Percentiles rank a stretch among this genome's conserved stretches.
Conservation (phyloP, 2,888 invertebrate species). For the Morinoia aosen region DNA sequence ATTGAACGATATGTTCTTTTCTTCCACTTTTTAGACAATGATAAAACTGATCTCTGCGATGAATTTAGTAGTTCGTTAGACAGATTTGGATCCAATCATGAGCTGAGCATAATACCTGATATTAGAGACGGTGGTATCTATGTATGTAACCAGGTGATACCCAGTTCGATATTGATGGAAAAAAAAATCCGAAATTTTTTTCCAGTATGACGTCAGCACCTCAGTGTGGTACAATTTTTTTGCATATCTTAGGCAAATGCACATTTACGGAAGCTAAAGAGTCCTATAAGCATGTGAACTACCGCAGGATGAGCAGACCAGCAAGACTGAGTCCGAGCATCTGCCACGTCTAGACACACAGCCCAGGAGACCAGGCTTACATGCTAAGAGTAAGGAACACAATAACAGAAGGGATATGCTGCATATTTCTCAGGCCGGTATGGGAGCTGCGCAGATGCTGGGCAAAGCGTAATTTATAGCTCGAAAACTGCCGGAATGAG, state of each 20-base stretch:
- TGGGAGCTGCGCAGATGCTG: conserved; percentile 24
- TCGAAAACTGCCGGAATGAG: conserved; percentile 1
- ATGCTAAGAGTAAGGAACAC: neutral
- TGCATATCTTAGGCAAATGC: neutral
- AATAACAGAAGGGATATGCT: neutral
- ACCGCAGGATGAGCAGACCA: neutral
- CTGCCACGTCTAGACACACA: neutral
- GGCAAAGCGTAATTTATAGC: conserved; percentile 42
- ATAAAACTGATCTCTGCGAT: too few species aligned
- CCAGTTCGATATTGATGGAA: neutral
- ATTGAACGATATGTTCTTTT: too few species aligned
- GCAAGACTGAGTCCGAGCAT: neutral
- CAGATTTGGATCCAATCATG: too few species aligned
- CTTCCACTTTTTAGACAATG: too few species aligned
- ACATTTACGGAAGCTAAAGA: neutral
- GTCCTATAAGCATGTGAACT: neutral
- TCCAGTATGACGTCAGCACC: neutral
- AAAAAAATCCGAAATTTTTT: neutral
- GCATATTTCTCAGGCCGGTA: conserved; percentile 15
- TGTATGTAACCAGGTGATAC: neutral
- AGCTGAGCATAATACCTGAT: too few species aligned
- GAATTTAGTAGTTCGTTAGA: too few species aligned
- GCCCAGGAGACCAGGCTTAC: neutral
- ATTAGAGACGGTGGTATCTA: too few species aligned
- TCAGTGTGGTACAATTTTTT: neutral